These are phyloP conservation scores for Melitaea athalia DNA, from an alignment of 2,888 invertebrate species.

Conservation along the genomic window DNA sequence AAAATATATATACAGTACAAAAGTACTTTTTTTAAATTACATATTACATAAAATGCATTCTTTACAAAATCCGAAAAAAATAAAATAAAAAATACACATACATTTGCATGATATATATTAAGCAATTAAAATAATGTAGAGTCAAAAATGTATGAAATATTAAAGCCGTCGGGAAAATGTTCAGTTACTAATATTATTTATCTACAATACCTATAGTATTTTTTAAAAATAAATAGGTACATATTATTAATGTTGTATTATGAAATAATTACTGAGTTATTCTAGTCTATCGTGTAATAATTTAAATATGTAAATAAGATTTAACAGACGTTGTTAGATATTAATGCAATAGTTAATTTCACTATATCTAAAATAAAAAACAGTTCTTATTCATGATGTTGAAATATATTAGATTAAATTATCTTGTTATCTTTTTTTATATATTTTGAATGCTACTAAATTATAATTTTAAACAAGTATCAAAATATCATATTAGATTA, in stretches of 20 bases:
- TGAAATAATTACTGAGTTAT: not conserved
- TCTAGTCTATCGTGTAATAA: not conserved
- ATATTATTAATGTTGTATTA: not conserved
- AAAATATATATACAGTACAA: not conserved
- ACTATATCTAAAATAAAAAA: no score
- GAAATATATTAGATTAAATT: not conserved
- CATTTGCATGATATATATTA: not conserved
- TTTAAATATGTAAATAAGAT: not conserved
- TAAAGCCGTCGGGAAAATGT: conserved; percentile 2
- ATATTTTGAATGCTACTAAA: not conserved
- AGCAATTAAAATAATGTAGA: not conserved
- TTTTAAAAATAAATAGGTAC: not conserved
- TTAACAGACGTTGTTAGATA: not conserved
- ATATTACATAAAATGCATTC: not conserved
- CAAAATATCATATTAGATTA: not conserved
- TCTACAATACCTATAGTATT: not conserved
- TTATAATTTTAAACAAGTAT: not conserved
- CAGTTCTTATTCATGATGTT: no score
- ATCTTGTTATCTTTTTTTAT: not conserved
- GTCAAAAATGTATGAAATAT: not conserved
- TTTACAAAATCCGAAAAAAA: not conserved
- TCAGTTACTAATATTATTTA: not conserved
- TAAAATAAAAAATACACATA: not conserved
- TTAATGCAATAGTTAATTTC: no score
- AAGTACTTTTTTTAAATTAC: no score